These are phyloP conservation scores for Calidris pygmaea DNA, from an alignment of 2,113 vertebrate species.

Conservation along the genomic window DNA sequence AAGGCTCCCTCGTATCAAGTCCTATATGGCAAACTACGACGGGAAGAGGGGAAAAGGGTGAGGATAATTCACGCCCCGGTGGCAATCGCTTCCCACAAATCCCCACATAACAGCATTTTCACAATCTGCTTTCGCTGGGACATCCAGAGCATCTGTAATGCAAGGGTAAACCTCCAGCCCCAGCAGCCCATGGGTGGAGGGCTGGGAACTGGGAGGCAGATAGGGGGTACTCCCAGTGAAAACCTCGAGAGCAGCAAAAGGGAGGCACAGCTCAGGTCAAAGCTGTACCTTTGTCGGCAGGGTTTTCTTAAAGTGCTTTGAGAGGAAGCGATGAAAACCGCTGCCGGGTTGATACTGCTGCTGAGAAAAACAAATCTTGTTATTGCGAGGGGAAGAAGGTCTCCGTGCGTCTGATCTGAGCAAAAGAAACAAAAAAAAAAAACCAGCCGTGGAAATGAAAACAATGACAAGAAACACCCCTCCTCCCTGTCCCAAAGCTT, in stretches of 20 bases:
- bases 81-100: neutral
- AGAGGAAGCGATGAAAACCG: neutral
- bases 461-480: neutral
- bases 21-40: neutral
- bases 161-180: accelerated
- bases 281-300: neutral
- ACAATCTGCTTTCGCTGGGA: neutral
- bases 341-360: neutral
- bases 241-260: neutral
- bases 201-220: neutral
- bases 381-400: neutral
- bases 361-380: neutral
- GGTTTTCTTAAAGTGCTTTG: neutral
- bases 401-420: neutral
- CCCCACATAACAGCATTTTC: neutral
- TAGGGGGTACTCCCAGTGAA: accelerated
- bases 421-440: neutral
- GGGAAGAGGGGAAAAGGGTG: neutral
- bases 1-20: neutral
- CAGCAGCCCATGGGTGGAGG: neutral
- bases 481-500: neutral
- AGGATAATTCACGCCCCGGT: neutral
- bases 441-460: neutral
- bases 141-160: neutral
- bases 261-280: too few relatives aligned